Evolutionary conservation across 2,888 invertebrate genomes (phyloP).

Genomic region (Epinotia nisella): DNA sequence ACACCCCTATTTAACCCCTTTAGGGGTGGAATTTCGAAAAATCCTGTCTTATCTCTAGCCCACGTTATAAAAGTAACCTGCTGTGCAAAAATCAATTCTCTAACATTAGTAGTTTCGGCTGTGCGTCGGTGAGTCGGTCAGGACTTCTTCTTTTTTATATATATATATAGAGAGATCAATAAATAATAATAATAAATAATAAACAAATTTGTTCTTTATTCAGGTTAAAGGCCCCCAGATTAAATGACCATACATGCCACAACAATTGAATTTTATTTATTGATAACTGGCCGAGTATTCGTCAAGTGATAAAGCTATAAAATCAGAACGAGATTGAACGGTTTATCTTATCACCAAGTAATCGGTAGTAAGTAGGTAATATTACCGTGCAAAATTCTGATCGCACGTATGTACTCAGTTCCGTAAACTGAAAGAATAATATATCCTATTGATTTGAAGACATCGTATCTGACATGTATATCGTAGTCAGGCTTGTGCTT

Average conservation of each 20-base stretch:
- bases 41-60: too few relatives aligned
- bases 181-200: too few relatives aligned
- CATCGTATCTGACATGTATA: background rate
- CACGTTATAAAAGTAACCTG: too few relatives aligned
- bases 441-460: background rate
- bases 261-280: constrained; percentile 53
- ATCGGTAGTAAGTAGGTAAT: constrained; percentile 34
- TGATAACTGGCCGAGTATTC: constrained; percentile 47
- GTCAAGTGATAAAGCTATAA: constrained; percentile 53
- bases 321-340: constrained; percentile 52
- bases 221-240: too few relatives aligned
- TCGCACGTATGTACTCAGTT: constrained; percentile 11
- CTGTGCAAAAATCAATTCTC: too few relatives aligned
- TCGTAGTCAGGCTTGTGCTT: constrained; percentile 8
- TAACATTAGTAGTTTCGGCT: too few relatives aligned
- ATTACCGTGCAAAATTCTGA: constrained; percentile 12
- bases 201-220: too few relatives aligned
- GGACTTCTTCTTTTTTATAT: too few relatives aligned
- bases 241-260: constrained; percentile 52
- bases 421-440: background rate
- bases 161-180: too few relatives aligned
- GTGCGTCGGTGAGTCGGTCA: too few relatives aligned
- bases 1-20: too few relatives aligned
- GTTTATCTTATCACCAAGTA: constrained; percentile 55
- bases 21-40: too few relatives aligned